Conservation (phyloP, 2,113 vertebrate genomes). For the Prolemur simus region DNA sequence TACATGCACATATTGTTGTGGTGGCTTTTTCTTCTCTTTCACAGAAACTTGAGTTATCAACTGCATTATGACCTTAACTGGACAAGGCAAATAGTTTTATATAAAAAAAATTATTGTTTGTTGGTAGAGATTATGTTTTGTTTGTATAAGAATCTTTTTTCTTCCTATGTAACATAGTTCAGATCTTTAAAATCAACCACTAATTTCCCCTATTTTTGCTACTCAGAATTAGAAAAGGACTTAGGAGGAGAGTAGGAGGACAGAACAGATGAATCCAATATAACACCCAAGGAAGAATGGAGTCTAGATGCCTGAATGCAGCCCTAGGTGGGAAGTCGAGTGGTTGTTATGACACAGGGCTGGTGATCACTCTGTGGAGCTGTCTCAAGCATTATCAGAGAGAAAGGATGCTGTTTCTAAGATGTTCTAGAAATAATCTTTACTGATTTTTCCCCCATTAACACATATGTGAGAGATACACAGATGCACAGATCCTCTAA, state of each 20-base stretch:
- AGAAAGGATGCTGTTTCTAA: not conserved
- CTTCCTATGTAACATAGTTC: not conserved
- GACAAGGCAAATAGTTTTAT: not conserved
- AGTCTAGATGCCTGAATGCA: too few species aligned
- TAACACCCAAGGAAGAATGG: not conserved
- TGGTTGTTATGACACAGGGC: not conserved
- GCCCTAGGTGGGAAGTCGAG: not conserved
- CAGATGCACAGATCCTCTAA: not conserved
- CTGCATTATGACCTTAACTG: not conserved
- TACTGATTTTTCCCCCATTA: not conserved
- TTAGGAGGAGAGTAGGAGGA: not conserved
- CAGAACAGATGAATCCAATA: accelerated
- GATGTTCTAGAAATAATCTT: not conserved
- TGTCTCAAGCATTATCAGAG: not conserved
- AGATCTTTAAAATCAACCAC: not conserved
- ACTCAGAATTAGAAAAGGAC: not conserved
- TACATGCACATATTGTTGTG: not conserved
- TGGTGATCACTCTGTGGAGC: not conserved
- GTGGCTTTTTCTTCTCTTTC: not conserved
- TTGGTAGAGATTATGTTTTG: not conserved
- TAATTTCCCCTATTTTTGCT: not conserved
- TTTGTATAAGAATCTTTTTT: not conserved
- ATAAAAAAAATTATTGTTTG: not conserved
- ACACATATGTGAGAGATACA: not conserved
- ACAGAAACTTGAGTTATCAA: not conserved